Evolutionary conservation across 2,797 vertebrate genomes (phyloP).

Genomic region (Cephalopachus bancanus): DNA sequence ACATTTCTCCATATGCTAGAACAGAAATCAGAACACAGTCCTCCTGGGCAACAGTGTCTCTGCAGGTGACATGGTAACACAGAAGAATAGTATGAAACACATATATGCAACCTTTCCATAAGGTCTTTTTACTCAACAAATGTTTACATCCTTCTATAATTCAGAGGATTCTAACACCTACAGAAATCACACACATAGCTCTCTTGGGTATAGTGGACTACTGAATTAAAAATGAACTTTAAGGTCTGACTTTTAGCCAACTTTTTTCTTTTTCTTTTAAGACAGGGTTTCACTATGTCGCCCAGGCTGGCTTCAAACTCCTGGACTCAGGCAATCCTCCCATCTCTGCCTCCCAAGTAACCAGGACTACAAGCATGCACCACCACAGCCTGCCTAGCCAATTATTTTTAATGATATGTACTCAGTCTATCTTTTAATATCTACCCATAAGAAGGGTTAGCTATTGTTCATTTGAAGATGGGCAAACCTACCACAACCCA

Average conservation of each 20-base stretch:
- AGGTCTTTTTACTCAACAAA: background rate
- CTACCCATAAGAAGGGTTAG: background rate
- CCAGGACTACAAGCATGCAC: background rate
- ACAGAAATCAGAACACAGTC: background rate
- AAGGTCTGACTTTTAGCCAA: background rate
- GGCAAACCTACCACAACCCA: background rate
- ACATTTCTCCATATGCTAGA: background rate
- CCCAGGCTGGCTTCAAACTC: background rate
- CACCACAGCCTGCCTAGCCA: background rate
- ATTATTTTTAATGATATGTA: constrained; percentile 21
- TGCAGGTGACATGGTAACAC: background rate
- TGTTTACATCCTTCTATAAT: background rate
- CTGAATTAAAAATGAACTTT: constrained; percentile 13
- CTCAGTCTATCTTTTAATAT: constrained; percentile 5
- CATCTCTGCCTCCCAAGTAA: background rate
- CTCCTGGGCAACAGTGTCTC: background rate
- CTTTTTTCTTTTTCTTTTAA: background rate
- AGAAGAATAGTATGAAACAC: background rate
- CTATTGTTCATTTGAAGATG: background rate
- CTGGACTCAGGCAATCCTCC: background rate
- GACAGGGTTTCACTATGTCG: background rate
- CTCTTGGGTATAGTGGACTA: background rate
- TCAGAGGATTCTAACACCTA: background rate
- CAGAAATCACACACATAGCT: background rate
- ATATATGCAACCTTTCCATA: background rate